Percentiles rank a stretch among this genome's conserved stretches.
phyloP scores from a whole-genome alignment of 1,140 invertebrate genomes.

The Brachionus rubens region DNA sequence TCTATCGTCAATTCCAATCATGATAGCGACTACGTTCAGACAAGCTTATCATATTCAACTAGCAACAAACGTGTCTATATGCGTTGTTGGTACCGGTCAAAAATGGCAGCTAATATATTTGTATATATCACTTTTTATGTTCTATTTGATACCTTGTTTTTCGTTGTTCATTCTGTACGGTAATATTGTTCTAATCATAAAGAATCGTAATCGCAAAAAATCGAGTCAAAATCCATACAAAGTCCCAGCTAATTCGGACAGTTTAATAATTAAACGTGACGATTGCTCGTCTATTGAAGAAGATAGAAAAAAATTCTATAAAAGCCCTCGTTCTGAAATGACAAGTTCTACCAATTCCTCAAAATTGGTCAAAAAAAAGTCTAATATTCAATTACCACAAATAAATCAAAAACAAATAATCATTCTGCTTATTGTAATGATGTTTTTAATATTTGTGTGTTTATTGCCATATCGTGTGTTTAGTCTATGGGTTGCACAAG shows the following conservation, averaged over 20 bases:
- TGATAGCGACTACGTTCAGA: constrained; percentile 19
- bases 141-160: constrained; percentile 40
- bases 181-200: constrained; percentile 25
- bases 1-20: constrained; percentile 5
- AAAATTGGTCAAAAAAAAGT: not conserved
- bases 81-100: constrained; percentile 12
- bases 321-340: too few relatives aligned
- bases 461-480: constrained; percentile 43
- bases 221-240: not conserved
- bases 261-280: not conserved
- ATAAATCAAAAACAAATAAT: constrained; percentile 43
- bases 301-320: not conserved
- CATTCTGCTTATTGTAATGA: constrained; percentile 25
- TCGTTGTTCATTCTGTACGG: constrained; percentile 31
- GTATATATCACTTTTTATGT: constrained; percentile 13
- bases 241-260: not conserved
- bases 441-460: constrained; percentile 41
- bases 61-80: not conserved
- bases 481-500: constrained; percentile 37
- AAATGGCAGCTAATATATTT: constrained; percentile 38
- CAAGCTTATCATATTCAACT: constrained; percentile 20
- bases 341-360: too few relatives aligned
- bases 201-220: constrained; percentile 5
- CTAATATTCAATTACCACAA: constrained; percentile 30
- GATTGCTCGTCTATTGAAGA: not conserved